Conservation (phyloP, 2,888 invertebrate species). For the Galeruca laticollis region DNA sequence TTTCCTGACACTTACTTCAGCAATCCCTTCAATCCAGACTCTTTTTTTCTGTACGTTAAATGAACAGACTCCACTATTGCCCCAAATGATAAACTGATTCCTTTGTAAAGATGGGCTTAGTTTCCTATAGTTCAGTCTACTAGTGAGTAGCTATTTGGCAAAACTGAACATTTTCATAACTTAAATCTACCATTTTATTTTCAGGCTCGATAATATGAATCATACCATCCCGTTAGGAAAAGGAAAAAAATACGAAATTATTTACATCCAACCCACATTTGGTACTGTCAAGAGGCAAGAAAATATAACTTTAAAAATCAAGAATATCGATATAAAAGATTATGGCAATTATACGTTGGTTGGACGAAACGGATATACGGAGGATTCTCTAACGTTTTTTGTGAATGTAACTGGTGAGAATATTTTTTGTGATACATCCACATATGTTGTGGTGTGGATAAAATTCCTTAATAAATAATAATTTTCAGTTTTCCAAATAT, state of each 20-base stretch:
- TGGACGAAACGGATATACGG: conserved; percentile 67
- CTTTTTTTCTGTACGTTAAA: no score
- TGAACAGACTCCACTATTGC: no score
- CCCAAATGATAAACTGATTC: no score
- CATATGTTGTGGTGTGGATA: no score
- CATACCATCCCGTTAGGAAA: conserved; percentile 57
- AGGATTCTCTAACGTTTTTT: conserved; percentile 66
- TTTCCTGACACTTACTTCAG: no score
- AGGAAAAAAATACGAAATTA: conserved; percentile 49
- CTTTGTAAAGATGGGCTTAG: no score
- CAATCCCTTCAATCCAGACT: no score
- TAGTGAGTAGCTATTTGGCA: no score
- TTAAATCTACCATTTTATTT: conserved; percentile 11
- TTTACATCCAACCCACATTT: background rate
- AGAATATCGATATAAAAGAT: conserved; percentile 68
- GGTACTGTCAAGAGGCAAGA: background rate
- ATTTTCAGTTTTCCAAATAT: no score
- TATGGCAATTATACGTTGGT: conserved; percentile 72
- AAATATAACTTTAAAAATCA: conserved; percentile 66
- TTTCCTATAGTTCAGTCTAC: no score
- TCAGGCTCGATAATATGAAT: conserved; percentile 63
- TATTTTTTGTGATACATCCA: no score
- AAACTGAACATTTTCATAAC: conserved; percentile 11
- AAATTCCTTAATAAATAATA: no score
- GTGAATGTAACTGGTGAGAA: conserved; percentile 69